phyloP scores from a whole-genome alignment of 2,888 invertebrate genomes.

The Meloe dianella region DNA sequence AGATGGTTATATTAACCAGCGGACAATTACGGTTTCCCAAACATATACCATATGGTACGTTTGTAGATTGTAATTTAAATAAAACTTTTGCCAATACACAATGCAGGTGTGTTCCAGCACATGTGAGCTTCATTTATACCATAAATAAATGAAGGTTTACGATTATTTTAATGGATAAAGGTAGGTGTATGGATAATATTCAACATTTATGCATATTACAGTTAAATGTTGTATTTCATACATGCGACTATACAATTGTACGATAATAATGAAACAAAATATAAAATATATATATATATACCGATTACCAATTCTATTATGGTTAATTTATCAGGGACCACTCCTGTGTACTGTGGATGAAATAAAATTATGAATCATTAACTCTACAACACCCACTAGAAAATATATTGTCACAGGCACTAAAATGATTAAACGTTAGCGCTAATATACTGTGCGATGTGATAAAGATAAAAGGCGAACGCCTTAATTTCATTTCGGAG shows the following conservation, averaged over 20 bases:
- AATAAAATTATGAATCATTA: conserved; percentile 40
- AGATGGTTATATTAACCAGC: not conserved
- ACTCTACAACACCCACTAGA: conserved; percentile 27
- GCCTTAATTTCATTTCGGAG: conserved; percentile 41
- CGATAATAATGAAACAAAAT: conserved; percentile 27
- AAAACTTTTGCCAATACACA: not conserved
- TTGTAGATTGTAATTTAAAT: conserved; percentile 3
- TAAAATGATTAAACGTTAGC: conserved; percentile 41
- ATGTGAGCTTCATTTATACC: not conserved
- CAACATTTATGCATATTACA: not conserved
- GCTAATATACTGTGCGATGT: conserved; percentile 27
- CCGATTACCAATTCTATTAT: conserved; percentile 32
- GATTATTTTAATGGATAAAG: not conserved
- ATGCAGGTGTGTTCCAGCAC: not conserved
- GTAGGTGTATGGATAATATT: not conserved
- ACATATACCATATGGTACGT: not conserved
- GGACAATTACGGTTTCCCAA: not conserved
- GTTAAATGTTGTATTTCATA: not conserved
- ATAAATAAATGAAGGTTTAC: not conserved
- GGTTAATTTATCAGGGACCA: conserved; percentile 34
- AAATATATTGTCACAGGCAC: conserved; percentile 33
- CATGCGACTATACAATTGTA: not conserved
- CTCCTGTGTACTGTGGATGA: conserved; percentile 30
- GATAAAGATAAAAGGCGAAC: conserved; percentile 37
- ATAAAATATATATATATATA: conserved; percentile 20